phyloP scores from a whole-genome alignment of 2,888 invertebrate genomes.

The Craniophora ligustri region DNA sequence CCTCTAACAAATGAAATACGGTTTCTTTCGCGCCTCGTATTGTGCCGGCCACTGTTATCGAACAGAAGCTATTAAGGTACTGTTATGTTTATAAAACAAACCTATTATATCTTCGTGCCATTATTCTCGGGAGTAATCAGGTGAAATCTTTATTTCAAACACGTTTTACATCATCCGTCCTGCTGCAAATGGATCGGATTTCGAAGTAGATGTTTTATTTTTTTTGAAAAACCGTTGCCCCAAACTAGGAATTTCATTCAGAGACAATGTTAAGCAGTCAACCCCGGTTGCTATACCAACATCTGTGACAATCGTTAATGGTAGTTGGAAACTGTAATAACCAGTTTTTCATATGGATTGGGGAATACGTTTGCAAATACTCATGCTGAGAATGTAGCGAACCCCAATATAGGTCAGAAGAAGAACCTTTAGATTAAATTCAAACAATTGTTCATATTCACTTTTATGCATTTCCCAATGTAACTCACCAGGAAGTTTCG shows the following conservation, averaged over 20 bases:
- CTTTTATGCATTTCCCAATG: neutral
- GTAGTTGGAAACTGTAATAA: too few species aligned
- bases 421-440: too few species aligned
- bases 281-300: too few species aligned
- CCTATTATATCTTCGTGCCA: conserved; percentile 1
- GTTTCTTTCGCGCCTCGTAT: conserved; percentile 23
- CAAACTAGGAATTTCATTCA: too few species aligned
- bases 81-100: conserved; percentile 33
- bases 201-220: conserved; percentile 1
- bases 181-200: neutral
- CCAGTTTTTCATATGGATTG: too few species aligned
- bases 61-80: conserved; percentile 14
- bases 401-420: too few species aligned
- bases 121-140: neutral
- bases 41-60: conserved; percentile 31
- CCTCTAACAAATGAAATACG: conserved; percentile 8
- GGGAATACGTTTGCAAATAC: too few species aligned
- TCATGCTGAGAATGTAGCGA: too few species aligned
- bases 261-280: too few species aligned
- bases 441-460: too few species aligned
- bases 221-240: too few species aligned
- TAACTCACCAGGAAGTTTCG: conserved; percentile 11
- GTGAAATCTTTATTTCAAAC: conserved; percentile 10
- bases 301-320: too few species aligned
- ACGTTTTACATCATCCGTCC: neutral